Base-by-base conservation (phyloP, 2,797 vertebrate species). In the Sebastes nivosus region DNA sequence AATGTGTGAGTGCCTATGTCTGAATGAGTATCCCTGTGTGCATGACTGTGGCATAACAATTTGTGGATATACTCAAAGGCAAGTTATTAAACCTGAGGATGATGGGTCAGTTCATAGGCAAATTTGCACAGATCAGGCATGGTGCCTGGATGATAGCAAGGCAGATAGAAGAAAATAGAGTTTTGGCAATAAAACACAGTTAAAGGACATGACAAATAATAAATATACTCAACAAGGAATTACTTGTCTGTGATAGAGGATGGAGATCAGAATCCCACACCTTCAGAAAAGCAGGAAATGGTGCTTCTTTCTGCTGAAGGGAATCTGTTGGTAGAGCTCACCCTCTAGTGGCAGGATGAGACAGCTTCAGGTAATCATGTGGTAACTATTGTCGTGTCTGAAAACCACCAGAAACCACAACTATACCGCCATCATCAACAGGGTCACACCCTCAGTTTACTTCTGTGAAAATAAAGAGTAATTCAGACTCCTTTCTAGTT, bases 341-440 rank as follows among this genome's bases (percentile, higher is more conserved):
- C 92, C 87, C 84, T 85, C 94, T 93, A 76, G 86, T 85, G 94
- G 88, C 14, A 4, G 8, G 3, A 10, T 13, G 1, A 29, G 25
- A 9, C 4, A 9, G 2, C 11, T 60, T 42, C 65, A 55, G 20
- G 75, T 32, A 2, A 57, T 58, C 9, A 13, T n/a, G n/a, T 36
- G 50, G 67, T 50, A 2, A 1, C 3, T 59, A 27, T 34, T 74
- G 27, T 32, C 25, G 22, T 29, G 63, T 11, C 54, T 59, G 20
- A 24, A 57, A 75, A 14, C n/a, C 20, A 52, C 4, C n/a, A 36
- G 57, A 64, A 73, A 55, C 14, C 7, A 25, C n/a, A 54, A 29
- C 13, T 29, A 3, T 5, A 34, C 16, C 11, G 38, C 2, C 12
- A 55, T 22, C 0, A 54, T 54, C 50, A n/a, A 8, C 12, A 58